phyloP scores from a whole-genome alignment of 2,113 vertebrate species.

The Centrocercus urophasianus region DNA sequence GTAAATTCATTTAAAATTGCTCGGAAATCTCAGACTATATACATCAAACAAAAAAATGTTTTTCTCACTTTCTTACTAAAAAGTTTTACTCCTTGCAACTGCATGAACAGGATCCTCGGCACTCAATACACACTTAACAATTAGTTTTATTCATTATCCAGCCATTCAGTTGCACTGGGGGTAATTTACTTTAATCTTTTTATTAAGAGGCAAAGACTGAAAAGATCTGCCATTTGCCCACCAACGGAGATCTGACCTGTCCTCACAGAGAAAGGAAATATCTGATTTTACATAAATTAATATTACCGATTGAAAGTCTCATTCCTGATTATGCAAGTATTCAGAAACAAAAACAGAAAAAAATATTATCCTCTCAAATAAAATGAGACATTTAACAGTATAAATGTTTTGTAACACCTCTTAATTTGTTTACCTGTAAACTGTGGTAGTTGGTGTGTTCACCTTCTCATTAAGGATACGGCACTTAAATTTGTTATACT shows the following conservation, averaged over 20 bases:
- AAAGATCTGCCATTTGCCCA: neutral
- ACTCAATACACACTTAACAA: neutral
- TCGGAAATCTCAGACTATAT: neutral
- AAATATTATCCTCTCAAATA: neutral
- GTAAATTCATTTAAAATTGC: neutral
- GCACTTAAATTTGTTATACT: slow-evolving; percentile 85
- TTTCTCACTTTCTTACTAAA: neutral
- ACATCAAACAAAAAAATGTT: neutral
- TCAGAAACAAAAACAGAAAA: neutral
- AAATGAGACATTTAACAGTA: neutral
- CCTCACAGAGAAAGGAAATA: neutral
- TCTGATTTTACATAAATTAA: neutral
- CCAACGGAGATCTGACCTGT: neutral
- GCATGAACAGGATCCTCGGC: neutral
- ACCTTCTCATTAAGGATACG: slow-evolving; percentile 84
- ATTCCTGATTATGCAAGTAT: neutral
- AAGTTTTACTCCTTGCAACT: neutral
- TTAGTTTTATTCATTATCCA: neutral
- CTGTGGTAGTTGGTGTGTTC: slow-evolving; percentile 78
- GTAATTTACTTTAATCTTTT: neutral
- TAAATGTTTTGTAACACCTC: neutral
- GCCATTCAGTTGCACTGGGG: neutral
- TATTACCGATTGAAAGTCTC: neutral
- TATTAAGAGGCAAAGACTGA: neutral
- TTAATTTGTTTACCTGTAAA: slow-evolving; percentile 79